Evolutionary conservation across 2,888 invertebrate species (phyloP).

Genomic region (Tyria jacobaeae): DNA sequence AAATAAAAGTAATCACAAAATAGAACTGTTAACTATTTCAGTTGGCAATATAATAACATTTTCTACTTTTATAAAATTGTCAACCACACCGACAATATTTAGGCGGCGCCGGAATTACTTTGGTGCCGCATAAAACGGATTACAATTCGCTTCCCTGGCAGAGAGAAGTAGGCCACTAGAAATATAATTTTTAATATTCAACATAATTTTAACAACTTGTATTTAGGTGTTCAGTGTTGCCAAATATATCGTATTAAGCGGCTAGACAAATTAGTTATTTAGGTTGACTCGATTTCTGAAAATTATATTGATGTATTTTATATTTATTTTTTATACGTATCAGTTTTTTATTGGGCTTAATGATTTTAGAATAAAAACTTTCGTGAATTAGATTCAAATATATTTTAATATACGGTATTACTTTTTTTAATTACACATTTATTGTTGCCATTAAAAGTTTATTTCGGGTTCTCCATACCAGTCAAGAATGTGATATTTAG

Average conservation of each 20-base stretch:
- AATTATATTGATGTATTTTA: too few species aligned
- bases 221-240: conserved; percentile 1
- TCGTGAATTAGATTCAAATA: too few species aligned
- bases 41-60: background rate
- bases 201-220: conserved; percentile 1
- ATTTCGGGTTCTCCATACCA: too few species aligned
- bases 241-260: conserved; percentile 10
- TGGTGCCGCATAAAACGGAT: background rate
- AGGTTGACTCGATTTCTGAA: background rate
- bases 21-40: background rate
- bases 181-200: conserved; percentile 11
- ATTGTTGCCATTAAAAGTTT: too few species aligned
- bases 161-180: conserved; percentile 9
- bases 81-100: background rate
- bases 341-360: too few species aligned
- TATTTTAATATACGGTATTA: too few species aligned
- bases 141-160: conserved; percentile 14
- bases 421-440: too few species aligned
- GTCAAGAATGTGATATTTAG: too few species aligned
- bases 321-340: too few species aligned
- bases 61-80: background rate
- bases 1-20: background rate
- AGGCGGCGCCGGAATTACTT: background rate
- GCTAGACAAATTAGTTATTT: background rate
- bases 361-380: too few species aligned